Evolutionary conservation across 2,888 invertebrate genomes (phyloP).

Genomic region (Andrena camellia): DNA sequence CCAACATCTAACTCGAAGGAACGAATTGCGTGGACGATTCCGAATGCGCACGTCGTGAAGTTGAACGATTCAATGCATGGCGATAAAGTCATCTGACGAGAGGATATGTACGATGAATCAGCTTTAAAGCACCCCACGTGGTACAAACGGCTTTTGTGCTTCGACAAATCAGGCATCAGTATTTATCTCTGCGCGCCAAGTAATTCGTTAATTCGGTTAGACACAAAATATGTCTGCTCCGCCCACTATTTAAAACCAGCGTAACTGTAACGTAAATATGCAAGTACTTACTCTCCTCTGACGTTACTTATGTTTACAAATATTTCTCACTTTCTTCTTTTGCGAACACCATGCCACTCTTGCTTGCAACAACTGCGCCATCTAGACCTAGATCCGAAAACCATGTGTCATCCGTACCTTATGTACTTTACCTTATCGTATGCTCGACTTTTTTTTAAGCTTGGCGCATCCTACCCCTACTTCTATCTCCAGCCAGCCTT

Average conservation of each 20-base stretch:
- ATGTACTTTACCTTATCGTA: no score
- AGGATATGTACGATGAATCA: conserved; percentile 14
- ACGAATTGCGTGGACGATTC: background rate
- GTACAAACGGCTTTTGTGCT: conserved; percentile 11
- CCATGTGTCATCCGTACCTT: no score
- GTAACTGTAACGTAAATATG: background rate
- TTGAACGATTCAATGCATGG: background rate
- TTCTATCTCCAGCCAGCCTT: no score
- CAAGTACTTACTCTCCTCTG: no score
- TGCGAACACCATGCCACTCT: no score
- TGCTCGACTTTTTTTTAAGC: no score
- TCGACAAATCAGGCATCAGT: conserved; percentile 12
- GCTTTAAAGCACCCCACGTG: background rate
- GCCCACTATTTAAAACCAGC: background rate
- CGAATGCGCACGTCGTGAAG: background rate
- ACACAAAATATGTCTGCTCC: background rate
- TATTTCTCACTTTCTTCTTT: no score
- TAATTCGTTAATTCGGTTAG: conserved; percentile 1
- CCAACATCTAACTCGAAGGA: background rate
- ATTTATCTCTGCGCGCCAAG: background rate
- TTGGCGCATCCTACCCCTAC: no score
- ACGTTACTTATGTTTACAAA: no score
- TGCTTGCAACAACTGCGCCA: no score
- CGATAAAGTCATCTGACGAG: background rate
- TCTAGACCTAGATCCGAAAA: no score